Base-by-base conservation (phyloP, 2,888 invertebrate species). In the Dolichopus griseipennis region DNA sequence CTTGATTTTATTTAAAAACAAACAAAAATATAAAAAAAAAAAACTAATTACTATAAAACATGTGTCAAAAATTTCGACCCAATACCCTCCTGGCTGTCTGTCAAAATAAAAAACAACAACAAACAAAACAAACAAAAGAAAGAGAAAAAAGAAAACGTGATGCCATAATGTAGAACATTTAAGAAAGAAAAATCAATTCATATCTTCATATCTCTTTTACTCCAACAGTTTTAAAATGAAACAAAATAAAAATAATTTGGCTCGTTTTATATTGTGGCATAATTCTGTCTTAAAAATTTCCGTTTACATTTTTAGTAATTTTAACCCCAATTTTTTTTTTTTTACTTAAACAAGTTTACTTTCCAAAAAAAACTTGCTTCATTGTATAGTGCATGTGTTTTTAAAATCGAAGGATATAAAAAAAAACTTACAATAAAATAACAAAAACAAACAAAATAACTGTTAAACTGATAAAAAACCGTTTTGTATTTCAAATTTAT, bases 11-110 rank as follows among this genome's bases (percentile, higher is more conserved):
- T 5, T 37, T 37, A 7, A 34, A 34, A n/a, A n/a, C n/a, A n/a
- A 18, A 15, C 18, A 52, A 52, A 52, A 18, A 52, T 52, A 52
- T 5, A 41, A 1, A 41, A 2, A 41, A 12, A 41, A 41, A 41
- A 12, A 41, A 41, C 41, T 4, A 27, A 27, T 41, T 41, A 12
- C 8, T 41, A n/a, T 6, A 52, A 52, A 12, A 52, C 52, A 52
- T 52, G 52, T 52, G 52, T 52, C 52, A 52, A 52, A n/a, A 52
- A 52, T 52, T n/a, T 52, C 52, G 52, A 52, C 52, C 52, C n/a
- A 18, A 52, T 52, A 15, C n/a, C 2, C 2, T 18, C 18, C 1
- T 52, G 18, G 27, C 15, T 52, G 52, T 41, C 41, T 41, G 41
- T 52, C 52, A 52, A 27, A 27, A 27, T 4, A 27, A 5, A 27